These are phyloP conservation scores for Ardeotis arabs DNA, from an alignment of 2,113 vertebrate species.

Conservation along the genomic window DNA sequence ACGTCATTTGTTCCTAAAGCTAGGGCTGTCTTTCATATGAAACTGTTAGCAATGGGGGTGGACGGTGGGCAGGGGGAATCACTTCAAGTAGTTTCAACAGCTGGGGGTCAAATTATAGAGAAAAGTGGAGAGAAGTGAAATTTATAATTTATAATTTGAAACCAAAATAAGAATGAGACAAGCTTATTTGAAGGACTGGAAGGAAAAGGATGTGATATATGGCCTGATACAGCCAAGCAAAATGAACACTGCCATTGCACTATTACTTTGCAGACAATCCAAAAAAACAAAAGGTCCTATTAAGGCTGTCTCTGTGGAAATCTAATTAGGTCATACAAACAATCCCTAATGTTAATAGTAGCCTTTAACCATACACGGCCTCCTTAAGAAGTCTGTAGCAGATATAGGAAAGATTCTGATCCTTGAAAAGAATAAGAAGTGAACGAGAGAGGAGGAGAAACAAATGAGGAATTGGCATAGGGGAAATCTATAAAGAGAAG, in stretches of 20 bases:
- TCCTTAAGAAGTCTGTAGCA: background rate
- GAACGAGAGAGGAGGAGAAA: background rate
- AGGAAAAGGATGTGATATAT: constrained; percentile 57
- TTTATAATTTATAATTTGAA: constrained; percentile 74
- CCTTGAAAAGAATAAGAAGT: background rate
- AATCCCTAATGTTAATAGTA: constrained; percentile 26
- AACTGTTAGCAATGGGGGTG: constrained; percentile 4
- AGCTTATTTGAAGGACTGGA: constrained; percentile 39
- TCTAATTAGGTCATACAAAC: constrained; percentile 57
- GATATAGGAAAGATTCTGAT: background rate
- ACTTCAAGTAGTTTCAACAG: constrained; percentile 48
- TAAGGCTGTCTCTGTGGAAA: constrained; percentile 56
- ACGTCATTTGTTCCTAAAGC: constrained; percentile 55
- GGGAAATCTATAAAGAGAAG: background rate
- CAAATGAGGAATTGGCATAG: background rate
- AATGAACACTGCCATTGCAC: constrained; percentile 57
- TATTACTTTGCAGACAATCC: constrained; percentile 56
- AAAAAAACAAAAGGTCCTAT: constrained; percentile 48
- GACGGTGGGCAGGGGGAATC: constrained; percentile 26
- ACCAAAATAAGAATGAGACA: constrained; percentile 54
- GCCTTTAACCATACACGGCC: background rate
- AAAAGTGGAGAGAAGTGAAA: constrained; percentile 60
- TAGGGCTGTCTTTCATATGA: constrained; percentile 19
- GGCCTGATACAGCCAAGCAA: constrained; percentile 59
- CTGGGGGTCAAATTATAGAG: constrained; percentile 62